Base-by-base conservation (phyloP, 1,140 invertebrate genomes). In the Drosophila carrolli region DNA sequence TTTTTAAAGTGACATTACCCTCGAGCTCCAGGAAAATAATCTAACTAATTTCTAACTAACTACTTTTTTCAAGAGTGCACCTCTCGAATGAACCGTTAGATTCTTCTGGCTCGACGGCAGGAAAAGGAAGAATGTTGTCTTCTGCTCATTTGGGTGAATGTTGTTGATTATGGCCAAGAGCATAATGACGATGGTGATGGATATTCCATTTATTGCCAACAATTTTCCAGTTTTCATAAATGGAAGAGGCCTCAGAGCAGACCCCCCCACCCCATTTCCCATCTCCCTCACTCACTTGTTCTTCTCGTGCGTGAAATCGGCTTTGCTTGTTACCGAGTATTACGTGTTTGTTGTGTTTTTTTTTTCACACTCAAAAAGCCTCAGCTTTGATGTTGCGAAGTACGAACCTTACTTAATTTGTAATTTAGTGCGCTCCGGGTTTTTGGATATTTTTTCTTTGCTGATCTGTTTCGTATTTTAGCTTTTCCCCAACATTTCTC, bases 291-390 rank as follows among this genome's bases (percentile, higher is more conserved):
- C 37, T 35, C 16, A 0, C 23, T 66, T 1, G 44, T 62, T 57
- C 63, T 75, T 82, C 60, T 84, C 70, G 75, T 81, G 75, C 82
- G 85, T 86, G 83, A 86, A 86, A 86, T 82, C 79, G 59, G 62
- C 74, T 77, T 75, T 71, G 47, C 46, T 63, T 68, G 57, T 63
- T 74, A 40, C 35, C 38, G 9, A 55, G 54, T 50, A 78, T 73
- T 66, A 43, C 61, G 53, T 73, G 56, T 48, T 61, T 63, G 48
- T 57, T 57, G 67, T 41, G 51, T 56, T 43, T 37, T 57, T 60
- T 60, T 78, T 78, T 88, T 88, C 63, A 79, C 82, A 78, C 83
- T 86, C 55, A 66, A 53, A 76, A 51, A 57, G 59, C 40, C 47
- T 10, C 60, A 51, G 38, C 62, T 71, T 63, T 70, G 56, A 61